Conservation (phyloP, 2,113 vertebrate species). For the Barnardius zonarius region DNA sequence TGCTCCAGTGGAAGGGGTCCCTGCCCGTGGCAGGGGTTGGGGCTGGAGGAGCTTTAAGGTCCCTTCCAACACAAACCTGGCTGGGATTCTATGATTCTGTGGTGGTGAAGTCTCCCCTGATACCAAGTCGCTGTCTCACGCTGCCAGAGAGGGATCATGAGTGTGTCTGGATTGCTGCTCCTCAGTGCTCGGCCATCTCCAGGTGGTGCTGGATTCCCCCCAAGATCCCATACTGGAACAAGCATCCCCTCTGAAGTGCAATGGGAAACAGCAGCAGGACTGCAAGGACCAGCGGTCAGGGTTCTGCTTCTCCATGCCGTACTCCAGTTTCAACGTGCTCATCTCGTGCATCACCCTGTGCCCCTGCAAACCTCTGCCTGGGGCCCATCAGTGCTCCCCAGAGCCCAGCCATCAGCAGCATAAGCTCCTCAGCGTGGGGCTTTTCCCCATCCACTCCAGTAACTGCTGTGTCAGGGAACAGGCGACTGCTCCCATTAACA, state of each 20-base stretch:
- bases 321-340: not conserved
- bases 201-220: not conserved
- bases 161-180: not conserved
- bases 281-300: not conserved
- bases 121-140: rapidly evolving
- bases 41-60: not conserved
- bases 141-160: not conserved
- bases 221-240: too few species aligned
- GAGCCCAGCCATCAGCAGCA: not conserved
- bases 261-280: not conserved
- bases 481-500: not conserved
- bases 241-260: not conserved
- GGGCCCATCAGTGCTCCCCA: rapidly evolving
- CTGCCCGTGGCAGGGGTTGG: not conserved
- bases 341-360: rapidly evolving
- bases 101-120: not conserved
- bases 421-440: not conserved
- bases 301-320: rapidly evolving
- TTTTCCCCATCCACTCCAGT: not conserved
- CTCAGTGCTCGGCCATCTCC: not conserved
- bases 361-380: not conserved
- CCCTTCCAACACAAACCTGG: not conserved
- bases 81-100: not conserved
- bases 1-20: not conserved
- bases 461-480: not conserved